These are phyloP conservation scores for Tricholauxania praeusta DNA, from an alignment of 2,888 invertebrate genomes.

Conservation along the genomic window DNA sequence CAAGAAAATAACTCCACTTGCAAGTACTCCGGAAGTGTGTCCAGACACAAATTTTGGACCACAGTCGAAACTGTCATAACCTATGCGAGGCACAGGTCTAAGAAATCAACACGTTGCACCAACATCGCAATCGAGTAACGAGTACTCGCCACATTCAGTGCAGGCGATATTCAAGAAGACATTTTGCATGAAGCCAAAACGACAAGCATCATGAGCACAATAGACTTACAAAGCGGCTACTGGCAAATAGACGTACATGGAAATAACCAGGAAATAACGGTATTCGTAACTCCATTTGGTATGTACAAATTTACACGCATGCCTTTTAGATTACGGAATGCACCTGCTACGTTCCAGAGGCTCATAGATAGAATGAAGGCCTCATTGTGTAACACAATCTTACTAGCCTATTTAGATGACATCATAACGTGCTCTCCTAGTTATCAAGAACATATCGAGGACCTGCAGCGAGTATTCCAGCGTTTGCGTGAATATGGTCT, in stretches of 20 bases:
- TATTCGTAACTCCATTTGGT: conserved; percentile 59
- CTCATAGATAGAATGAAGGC: no score
- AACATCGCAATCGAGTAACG: conserved; percentile 25
- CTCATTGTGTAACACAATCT: conserved; percentile 46
- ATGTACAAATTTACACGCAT: conserved; percentile 56
- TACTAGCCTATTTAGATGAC: conserved; percentile 55
- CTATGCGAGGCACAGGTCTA: no score
- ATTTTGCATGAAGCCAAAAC: conserved; percentile 59
- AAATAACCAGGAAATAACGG: conserved; percentile 55
- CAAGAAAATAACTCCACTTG: no score
- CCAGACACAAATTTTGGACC: no score
- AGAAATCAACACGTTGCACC: neutral
- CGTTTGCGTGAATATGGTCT: conserved; percentile 31
- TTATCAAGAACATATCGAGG: conserved; percentile 45
- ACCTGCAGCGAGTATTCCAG: conserved; percentile 36
- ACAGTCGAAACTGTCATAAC: no score
- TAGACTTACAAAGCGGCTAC: conserved; percentile 62
- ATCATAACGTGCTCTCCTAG: conserved; percentile 49
- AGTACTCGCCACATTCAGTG: conserved; percentile 24
- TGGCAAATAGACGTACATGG: conserved; percentile 57
- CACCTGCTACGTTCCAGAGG: conserved; percentile 55
- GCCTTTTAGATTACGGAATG: conserved; percentile 59
- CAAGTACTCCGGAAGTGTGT: no score
- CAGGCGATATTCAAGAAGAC: conserved; percentile 53
- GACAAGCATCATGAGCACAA: conserved; percentile 60